These are phyloP conservation scores for Batillaria attramentaria DNA, from an alignment of 1,140 invertebrate species.

Conservation along the genomic window DNA sequence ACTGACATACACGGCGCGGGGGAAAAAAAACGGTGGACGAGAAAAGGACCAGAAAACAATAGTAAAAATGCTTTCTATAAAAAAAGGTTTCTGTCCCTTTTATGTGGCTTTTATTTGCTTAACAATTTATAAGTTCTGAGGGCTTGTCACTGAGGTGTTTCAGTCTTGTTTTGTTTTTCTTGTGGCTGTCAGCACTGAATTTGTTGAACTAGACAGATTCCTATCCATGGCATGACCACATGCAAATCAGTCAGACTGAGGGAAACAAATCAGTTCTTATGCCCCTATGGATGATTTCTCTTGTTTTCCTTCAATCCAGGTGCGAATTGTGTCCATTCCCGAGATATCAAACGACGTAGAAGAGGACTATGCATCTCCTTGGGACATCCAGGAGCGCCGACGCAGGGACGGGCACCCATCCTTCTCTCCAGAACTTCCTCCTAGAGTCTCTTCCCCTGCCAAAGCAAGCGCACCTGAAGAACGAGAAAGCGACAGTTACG, in stretches of 20 bases:
- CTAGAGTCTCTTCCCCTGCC: neutral
- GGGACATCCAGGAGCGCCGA: slow-evolving; percentile 23
- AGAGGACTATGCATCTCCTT: slow-evolving; percentile 15
- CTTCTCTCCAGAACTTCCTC: neutral
- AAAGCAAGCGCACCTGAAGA: neutral
- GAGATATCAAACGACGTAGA: slow-evolving; percentile 17
- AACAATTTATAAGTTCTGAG: too few relatives aligned
- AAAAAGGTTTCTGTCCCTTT: too few relatives aligned
- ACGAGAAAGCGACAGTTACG: slow-evolving; percentile 2
- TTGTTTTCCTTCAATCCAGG: neutral
- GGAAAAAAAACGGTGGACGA: too few relatives aligned
- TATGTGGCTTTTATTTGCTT: too few relatives aligned
- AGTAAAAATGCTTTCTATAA: too few relatives aligned
- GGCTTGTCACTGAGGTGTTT: neutral
- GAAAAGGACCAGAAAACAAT: too few relatives aligned
- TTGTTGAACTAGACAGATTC: too few relatives aligned
- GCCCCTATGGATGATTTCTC: neutral
- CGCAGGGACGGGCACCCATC: neutral
- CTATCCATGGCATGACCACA: too few relatives aligned
- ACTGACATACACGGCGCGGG: too few relatives aligned
- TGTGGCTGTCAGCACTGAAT: too few relatives aligned
- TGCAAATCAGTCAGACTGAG: too few relatives aligned
- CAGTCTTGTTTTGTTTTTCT: neutral
- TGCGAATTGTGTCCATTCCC: slow-evolving; percentile 12
- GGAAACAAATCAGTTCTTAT: too few relatives aligned